Conservation (phyloP, 2,113 vertebrate species). For the Furnarius figulus region DNA sequence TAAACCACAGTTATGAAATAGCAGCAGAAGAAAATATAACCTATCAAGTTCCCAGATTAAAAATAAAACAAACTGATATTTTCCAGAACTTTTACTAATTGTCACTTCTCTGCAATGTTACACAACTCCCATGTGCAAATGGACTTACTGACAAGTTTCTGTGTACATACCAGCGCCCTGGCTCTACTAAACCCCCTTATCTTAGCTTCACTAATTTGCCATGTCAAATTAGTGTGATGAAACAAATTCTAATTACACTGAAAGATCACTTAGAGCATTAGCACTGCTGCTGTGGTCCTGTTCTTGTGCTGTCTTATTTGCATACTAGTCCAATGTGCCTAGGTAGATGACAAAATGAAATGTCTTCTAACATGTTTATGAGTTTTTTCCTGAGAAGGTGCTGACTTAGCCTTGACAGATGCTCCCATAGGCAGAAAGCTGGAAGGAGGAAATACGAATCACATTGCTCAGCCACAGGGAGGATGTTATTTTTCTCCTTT, state of each 20-base stretch:
- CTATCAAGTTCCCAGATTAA: slow-evolving; percentile 21
- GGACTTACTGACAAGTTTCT: slow-evolving; percentile 54
- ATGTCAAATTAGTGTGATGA: slow-evolving; percentile 74
- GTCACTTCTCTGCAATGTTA: slow-evolving; percentile 48
- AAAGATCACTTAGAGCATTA: slow-evolving; percentile 71
- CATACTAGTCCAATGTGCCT: slow-evolving; percentile 37
- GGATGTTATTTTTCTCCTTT: background rate
- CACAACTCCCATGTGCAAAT: slow-evolving; percentile 24
- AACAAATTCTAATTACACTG: slow-evolving; percentile 76
- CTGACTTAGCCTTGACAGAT: slow-evolving; percentile 66
- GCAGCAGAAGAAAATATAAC: background rate
- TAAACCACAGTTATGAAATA: background rate
- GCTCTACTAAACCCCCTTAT: slow-evolving; percentile 57
- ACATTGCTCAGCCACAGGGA: background rate
- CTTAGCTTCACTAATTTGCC: slow-evolving; percentile 77
- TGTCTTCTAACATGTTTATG: slow-evolving; percentile 15
- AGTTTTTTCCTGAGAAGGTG: slow-evolving; percentile 52
- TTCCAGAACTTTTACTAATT: slow-evolving; percentile 65
- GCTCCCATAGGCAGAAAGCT: slow-evolving; percentile 28
- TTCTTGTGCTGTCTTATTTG: slow-evolving; percentile 46
- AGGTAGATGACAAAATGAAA: slow-evolving; percentile 54
- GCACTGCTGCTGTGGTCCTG: slow-evolving; percentile 39
- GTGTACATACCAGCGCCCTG: slow-evolving; percentile 35
- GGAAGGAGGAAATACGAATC: background rate
- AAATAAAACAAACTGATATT: slow-evolving; percentile 48